These are phyloP conservation scores for Nemurella pictetii DNA, from an alignment of 2,888 invertebrate species.

Conservation along the genomic window DNA sequence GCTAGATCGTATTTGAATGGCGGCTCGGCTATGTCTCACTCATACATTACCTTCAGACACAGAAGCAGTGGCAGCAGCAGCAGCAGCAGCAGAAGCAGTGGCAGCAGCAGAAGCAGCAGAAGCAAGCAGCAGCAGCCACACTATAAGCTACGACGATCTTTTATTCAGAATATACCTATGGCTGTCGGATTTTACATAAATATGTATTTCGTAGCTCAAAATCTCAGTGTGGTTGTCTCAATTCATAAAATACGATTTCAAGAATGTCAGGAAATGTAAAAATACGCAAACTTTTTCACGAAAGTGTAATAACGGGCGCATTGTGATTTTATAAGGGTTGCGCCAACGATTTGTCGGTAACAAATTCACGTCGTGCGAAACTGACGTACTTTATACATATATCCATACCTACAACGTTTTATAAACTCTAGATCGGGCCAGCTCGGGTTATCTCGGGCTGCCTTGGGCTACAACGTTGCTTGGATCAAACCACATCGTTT, in stretches of 20 bases:
- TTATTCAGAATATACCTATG: conserved; percentile 12
- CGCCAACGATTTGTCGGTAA: neutral
- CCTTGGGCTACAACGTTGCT: too few relatives aligned
- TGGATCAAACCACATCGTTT: neutral
- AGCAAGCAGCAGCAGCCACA: neutral
- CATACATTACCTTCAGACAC: conserved; percentile 16
- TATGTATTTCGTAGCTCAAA: conserved; percentile 19
- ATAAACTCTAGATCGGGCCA: too few relatives aligned
- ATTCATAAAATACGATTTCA: conserved; percentile 17
- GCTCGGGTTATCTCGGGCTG: too few relatives aligned
- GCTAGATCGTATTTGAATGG: conserved; percentile 3
- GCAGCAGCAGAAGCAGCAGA: neutral
- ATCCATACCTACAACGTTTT: too few relatives aligned
- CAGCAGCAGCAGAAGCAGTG: neutral
- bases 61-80: too few relatives aligned
- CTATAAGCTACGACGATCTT: neutral
- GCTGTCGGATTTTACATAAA: conserved; percentile 15
- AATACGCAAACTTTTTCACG: neutral
- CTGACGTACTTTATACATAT: neutral
- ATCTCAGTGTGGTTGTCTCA: conserved; percentile 17
- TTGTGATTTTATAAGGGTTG: neutral
- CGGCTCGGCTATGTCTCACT: conserved; percentile 3
- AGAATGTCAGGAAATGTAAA: conserved; percentile 5
- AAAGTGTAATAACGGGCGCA: neutral
- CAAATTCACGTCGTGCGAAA: neutral